These are phyloP conservation scores for Drosophila bifasciata DNA, from an alignment of 1,140 invertebrate species.

Conservation along the genomic window DNA sequence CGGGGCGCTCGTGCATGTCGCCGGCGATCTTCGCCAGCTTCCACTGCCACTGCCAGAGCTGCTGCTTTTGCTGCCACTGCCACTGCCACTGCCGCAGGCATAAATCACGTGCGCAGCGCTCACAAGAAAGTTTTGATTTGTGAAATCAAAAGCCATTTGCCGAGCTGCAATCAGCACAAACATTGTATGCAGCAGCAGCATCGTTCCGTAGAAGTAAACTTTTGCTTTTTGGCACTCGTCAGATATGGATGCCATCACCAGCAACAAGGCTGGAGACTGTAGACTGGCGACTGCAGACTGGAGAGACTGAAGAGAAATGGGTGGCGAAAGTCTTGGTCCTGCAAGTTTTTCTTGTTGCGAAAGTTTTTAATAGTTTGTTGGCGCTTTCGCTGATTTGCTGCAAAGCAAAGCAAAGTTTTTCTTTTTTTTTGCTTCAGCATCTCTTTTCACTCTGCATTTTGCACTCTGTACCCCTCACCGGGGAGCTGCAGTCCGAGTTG, in stretches of 20 bases:
- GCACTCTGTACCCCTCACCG: not conserved
- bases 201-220: slow-evolving; percentile 42
- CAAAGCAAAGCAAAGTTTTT: slow-evolving; percentile 66
- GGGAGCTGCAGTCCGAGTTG: slow-evolving; percentile 14
- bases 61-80: slow-evolving; percentile 5
- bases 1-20: slow-evolving; percentile 60
- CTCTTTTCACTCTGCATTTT: not conserved
- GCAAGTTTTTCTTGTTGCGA: slow-evolving; percentile 77
- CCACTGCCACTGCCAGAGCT: slow-evolving; percentile 14
- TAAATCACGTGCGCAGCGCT: slow-evolving; percentile 78
- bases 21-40: slow-evolving; percentile 42
- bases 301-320: slow-evolving; percentile 20
- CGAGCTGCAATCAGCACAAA: slow-evolving; percentile 83
- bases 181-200: slow-evolving; percentile 71
- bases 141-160: slow-evolving; percentile 84
- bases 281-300: not conserved
- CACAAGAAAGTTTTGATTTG: slow-evolving; percentile 84
- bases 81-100: slow-evolving; percentile 61
- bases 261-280: slow-evolving; percentile 9
- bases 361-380: slow-evolving; percentile 82
- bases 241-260: slow-evolving; percentile 75
- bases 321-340: slow-evolving; percentile 60
- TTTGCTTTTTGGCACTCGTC: slow-evolving; percentile 81
- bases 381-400: slow-evolving; percentile 80
- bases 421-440: slow-evolving; percentile 33